phyloP scores from a whole-genome alignment of 2,113 vertebrate species.

The Ictalurus furcatus region DNA sequence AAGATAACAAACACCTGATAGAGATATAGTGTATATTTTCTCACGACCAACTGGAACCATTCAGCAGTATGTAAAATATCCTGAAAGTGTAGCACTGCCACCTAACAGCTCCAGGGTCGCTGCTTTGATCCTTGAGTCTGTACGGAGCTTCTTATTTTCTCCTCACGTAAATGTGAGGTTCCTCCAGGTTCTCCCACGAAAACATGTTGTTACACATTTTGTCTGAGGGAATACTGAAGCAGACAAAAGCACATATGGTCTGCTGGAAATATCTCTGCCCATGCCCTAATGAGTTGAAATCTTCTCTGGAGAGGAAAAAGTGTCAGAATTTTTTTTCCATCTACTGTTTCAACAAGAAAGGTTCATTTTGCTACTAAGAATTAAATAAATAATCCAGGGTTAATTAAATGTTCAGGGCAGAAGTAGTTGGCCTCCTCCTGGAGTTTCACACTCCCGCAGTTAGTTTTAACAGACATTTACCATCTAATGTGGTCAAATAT shows the following conservation, averaged over 20 bases:
- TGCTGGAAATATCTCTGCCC: background rate
- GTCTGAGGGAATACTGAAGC: background rate
- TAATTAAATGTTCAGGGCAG: constrained; percentile 7
- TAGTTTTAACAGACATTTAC: constrained; percentile 4
- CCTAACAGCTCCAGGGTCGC: background rate
- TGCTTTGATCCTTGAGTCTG: background rate
- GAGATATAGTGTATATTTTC: background rate
- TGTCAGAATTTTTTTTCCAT: background rate
- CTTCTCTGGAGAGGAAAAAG: background rate
- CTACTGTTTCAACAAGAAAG: background rate
- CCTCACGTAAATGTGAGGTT: background rate
- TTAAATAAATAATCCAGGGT: constrained; percentile 14
- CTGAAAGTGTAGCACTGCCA: background rate
- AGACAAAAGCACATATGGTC: background rate
- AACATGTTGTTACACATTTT: background rate
- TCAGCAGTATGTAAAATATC: background rate
- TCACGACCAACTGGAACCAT: background rate
- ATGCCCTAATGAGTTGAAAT: background rate
- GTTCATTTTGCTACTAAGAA: background rate
- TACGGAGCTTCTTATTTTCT: background rate
- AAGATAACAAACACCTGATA: background rate
- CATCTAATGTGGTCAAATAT: background rate
- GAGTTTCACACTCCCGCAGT: background rate
- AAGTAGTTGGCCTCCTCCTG: constrained; percentile 5
- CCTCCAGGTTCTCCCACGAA: background rate